These are phyloP conservation scores for Samia ricini DNA, from an alignment of 1,140 invertebrate species.

Conservation along the genomic window DNA sequence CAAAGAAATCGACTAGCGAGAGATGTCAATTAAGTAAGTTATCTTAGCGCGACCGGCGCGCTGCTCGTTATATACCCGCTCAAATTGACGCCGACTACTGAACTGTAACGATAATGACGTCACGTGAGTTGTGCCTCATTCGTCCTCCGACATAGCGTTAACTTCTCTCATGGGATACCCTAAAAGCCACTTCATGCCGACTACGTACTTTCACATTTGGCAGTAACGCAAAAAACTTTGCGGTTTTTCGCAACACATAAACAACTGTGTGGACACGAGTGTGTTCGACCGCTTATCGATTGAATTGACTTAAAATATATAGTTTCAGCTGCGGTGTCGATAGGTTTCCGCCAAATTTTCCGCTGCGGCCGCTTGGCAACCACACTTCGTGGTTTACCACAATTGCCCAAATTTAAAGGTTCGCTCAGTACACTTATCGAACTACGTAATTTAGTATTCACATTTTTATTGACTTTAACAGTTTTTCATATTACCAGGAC, in stretches of 20 bases:
- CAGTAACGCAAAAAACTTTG: slow-evolving; percentile 61
- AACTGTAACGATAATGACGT: slow-evolving; percentile 62
- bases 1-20: slow-evolving; percentile 39
- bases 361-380: slow-evolving; percentile 60
- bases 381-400: slow-evolving; percentile 38
- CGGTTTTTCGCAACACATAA: slow-evolving; percentile 72
- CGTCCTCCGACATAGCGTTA: slow-evolving; percentile 50
- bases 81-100: slow-evolving; percentile 54
- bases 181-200: slow-evolving; percentile 58
- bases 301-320: slow-evolving; percentile 68
- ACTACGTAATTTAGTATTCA: slow-evolving; percentile 33
- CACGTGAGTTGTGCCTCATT: slow-evolving; percentile 42
- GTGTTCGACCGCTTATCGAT: slow-evolving; percentile 61
- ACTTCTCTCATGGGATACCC: slow-evolving; percentile 58
- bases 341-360: slow-evolving; percentile 64
- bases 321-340: slow-evolving; percentile 60
- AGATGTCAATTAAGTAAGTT: slow-evolving; percentile 53
- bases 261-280: slow-evolving; percentile 58
- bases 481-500: neutral
- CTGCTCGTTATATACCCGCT: slow-evolving; percentile 52
- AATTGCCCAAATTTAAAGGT: slow-evolving; percentile 39
- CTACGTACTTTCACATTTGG: slow-evolving; percentile 57
- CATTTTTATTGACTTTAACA: neutral
- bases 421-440: slow-evolving; percentile 24
- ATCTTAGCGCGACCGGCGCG: slow-evolving; percentile 44